These are phyloP conservation scores for Spinus pinus DNA, from an alignment of 2,797 vertebrate genomes.

Conservation along the genomic window DNA sequence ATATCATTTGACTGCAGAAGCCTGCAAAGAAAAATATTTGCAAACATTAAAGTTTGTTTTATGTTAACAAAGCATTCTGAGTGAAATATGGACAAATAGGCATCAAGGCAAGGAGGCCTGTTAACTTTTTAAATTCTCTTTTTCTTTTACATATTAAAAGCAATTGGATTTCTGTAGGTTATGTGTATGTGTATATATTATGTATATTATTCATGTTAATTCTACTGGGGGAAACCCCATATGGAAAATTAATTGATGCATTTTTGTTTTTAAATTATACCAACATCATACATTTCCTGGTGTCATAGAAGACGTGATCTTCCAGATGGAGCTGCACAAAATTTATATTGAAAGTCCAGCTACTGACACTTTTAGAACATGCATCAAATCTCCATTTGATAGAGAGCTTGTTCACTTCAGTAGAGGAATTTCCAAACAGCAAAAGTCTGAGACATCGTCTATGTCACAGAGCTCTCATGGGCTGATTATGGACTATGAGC, in stretches of 20 bases:
- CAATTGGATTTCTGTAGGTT: background rate
- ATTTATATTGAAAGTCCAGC: background rate
- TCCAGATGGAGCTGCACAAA: background rate
- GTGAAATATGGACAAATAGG: conserved; percentile 13
- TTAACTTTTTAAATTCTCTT: background rate
- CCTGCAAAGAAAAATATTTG: conserved; percentile 51
- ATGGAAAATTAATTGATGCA: background rate
- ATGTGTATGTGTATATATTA: background rate
- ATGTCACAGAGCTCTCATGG: background rate
- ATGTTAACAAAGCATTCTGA: conserved; percentile 22
- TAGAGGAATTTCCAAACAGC: background rate
- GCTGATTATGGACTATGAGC: background rate
- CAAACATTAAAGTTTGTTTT: conserved; percentile 53
- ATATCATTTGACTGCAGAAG: conserved; percentile 43
- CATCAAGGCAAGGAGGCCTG: background rate
- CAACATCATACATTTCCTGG: background rate
- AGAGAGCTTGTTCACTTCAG: background rate
- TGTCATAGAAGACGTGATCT: background rate
- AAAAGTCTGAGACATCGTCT: background rate
- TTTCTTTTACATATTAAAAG: conserved; percentile 26
- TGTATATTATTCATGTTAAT: background rate
- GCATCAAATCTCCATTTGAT: background rate
- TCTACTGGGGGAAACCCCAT: background rate
- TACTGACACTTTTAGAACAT: background rate
- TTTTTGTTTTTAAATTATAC: background rate